Percentiles rank a stretch among this genome's conserved stretches.
Conservation (phyloP, 2,888 invertebrate species). For the Ptychoptera contaminata region DNA sequence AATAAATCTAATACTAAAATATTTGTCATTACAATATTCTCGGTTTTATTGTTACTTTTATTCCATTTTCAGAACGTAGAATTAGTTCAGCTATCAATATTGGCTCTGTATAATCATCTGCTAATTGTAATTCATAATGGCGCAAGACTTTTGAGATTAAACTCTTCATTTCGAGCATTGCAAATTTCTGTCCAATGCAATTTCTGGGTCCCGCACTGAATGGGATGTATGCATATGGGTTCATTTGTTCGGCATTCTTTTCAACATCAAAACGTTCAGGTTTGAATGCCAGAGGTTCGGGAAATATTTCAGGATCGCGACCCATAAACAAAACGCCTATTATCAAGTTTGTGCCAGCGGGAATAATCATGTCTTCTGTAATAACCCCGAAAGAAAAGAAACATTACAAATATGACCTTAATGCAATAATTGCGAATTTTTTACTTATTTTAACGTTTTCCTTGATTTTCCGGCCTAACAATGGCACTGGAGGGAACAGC, state of each 20-base stretch:
- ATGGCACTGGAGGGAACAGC: conserved; percentile 47
- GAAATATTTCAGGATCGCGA: conserved; percentile 1
- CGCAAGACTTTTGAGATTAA: conserved; percentile 24
- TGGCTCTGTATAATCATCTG: conserved; percentile 17
- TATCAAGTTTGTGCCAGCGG: not conserved
- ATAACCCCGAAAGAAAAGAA: not conserved
- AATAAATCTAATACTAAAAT: too few relatives aligned
- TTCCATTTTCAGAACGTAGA: conserved; percentile 23
- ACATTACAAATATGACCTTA: not conserved
- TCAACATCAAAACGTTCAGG: conserved; percentile 5
- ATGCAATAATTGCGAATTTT: conserved; percentile 10
- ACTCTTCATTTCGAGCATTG: conserved; percentile 27
- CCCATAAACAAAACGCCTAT: conserved; percentile 3
- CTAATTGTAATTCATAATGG: conserved; percentile 21
- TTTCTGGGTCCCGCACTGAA: conserved; percentile 16
- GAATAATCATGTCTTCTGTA: conserved; percentile 1
- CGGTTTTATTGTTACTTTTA: conserved; percentile 22
- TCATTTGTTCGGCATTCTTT: not conserved
- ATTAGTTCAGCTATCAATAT: conserved; percentile 25
- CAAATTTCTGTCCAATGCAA: conserved; percentile 30
- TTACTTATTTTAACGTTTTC: conserved; percentile 38
- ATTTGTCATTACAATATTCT: conserved; percentile 11
- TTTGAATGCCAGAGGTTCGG: conserved; percentile 4
- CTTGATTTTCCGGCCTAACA: conserved; percentile 38
- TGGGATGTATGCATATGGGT: conserved; percentile 7